Percentiles rank a stretch among this genome's conserved stretches.
These are phyloP conservation scores for Sphecodes monilicornis DNA, from an alignment of 2,888 invertebrate species.

Conservation along the genomic window DNA sequence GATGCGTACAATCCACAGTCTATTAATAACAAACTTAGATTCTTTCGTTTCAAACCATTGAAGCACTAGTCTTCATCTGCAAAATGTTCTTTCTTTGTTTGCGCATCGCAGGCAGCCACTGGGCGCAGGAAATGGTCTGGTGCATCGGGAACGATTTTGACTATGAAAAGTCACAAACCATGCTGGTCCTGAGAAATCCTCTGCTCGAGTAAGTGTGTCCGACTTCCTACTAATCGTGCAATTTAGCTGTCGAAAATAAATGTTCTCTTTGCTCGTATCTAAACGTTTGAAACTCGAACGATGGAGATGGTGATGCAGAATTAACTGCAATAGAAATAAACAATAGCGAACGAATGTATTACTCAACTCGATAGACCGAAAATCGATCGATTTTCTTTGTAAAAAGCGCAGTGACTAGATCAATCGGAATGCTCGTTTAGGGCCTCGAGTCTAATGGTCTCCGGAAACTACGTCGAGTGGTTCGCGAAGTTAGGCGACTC, in stretches of 20 bases:
- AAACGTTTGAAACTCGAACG: background rate
- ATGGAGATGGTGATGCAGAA: background rate
- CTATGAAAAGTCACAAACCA: constrained; percentile 89
- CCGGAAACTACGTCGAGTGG: constrained; percentile 77
- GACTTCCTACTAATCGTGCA: background rate
- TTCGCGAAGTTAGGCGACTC: constrained; percentile 88
- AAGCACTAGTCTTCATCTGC: too few relatives aligned
- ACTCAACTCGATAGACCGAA: too few relatives aligned
- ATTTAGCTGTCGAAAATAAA: background rate
- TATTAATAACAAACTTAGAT: too few relatives aligned
- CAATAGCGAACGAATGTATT: too few relatives aligned
- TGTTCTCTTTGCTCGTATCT: too few relatives aligned
- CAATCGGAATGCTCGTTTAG: constrained; percentile 60
- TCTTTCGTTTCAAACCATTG: background rate
- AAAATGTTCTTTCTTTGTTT: too few relatives aligned
- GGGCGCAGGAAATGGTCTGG: constrained; percentile 98
- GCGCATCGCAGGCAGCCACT: constrained; percentile 90
- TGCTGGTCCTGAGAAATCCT: constrained; percentile 87
- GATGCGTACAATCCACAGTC: too few relatives aligned
- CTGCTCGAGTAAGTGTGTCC: constrained; percentile 79
- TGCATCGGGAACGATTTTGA: constrained; percentile 93
- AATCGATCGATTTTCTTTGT: too few relatives aligned
- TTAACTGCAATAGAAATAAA: too few relatives aligned
- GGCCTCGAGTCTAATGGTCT: constrained; percentile 78
- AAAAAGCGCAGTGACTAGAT: background rate